A percentile compares a stretch with the other conserved stretches of the same genome.
These are phyloP conservation scores for Jaculus jaculus DNA, from an alignment of 2,113 vertebrate species.

Conservation along the genomic window DNA sequence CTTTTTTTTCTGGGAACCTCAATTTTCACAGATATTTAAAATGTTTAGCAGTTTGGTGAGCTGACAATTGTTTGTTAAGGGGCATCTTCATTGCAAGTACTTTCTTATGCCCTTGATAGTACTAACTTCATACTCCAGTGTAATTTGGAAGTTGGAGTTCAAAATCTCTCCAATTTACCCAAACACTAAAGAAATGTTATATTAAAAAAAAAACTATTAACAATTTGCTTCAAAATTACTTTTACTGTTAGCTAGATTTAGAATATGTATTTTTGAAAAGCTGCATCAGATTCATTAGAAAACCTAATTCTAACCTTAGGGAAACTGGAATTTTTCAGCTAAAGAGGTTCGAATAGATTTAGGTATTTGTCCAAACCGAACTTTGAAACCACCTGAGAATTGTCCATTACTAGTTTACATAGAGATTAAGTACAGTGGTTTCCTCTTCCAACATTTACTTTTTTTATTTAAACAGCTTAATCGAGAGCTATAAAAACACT, in stretches of 20 bases:
- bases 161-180: conserved; percentile 32
- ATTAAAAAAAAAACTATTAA: conserved; percentile 29
- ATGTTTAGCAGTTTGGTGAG: background rate
- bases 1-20: too few species aligned
- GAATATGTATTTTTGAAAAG: conserved; percentile 54
- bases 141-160: conserved; percentile 48
- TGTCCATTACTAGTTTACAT: conserved; percentile 64
- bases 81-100: background rate
- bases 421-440: conserved; percentile 68
- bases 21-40: too few species aligned
- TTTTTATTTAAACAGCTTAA: conserved; percentile 73
- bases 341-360: conserved; percentile 62
- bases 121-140: background rate
- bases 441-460: conserved; percentile 74
- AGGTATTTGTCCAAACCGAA: conserved; percentile 67
- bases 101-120: background rate
- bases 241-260: conserved; percentile 59
- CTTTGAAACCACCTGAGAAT: conserved; percentile 62
- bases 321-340: conserved; percentile 61
- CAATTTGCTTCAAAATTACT: background rate
- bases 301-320: conserved; percentile 48
- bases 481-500: conserved; percentile 69
- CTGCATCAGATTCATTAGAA: conserved; percentile 49
- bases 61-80: background rate
- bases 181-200: conserved; percentile 43